These are phyloP conservation scores for Acrobasis suavella DNA, from an alignment of 2,888 invertebrate species.

Conservation along the genomic window DNA sequence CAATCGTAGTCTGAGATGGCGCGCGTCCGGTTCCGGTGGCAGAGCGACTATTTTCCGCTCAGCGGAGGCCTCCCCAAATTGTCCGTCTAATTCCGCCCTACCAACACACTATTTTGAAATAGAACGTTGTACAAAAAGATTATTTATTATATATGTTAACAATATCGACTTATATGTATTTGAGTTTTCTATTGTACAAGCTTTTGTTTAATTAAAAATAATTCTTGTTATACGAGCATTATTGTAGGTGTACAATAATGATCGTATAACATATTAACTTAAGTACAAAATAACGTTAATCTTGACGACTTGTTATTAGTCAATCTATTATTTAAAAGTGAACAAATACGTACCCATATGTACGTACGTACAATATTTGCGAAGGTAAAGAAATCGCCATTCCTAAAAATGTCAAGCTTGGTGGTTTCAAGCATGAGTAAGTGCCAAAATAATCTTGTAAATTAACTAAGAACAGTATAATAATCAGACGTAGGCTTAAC, in stretches of 20 bases:
- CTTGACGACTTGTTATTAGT: too few species aligned
- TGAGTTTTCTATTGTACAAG: too few species aligned
- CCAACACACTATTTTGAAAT: constrained; percentile 43
- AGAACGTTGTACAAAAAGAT: constrained; percentile 6
- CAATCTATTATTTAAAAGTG: too few species aligned
- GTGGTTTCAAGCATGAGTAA: not conserved
- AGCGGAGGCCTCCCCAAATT: constrained; percentile 35
- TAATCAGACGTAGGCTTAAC: not conserved
- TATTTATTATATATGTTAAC: not conserved
- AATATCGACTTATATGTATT: not conserved
- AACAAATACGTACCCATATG: too few species aligned
- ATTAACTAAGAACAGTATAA: not conserved
- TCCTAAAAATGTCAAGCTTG: not conserved
- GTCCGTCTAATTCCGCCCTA: constrained; percentile 40
- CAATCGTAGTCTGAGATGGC: constrained; percentile 48
- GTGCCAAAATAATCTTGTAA: not conserved
- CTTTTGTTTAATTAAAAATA: too few species aligned
- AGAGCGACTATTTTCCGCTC: constrained; percentile 41
- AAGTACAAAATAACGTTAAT: too few species aligned
- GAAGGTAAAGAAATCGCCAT: not conserved
- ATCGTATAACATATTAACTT: too few species aligned
- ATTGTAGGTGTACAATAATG: too few species aligned
- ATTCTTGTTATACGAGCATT: too few species aligned
- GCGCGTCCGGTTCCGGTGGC: constrained; percentile 48
- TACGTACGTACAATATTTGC: too few species aligned